Conservation (phyloP, 2,797 vertebrate genomes). For the Malurus splendens region DNA sequence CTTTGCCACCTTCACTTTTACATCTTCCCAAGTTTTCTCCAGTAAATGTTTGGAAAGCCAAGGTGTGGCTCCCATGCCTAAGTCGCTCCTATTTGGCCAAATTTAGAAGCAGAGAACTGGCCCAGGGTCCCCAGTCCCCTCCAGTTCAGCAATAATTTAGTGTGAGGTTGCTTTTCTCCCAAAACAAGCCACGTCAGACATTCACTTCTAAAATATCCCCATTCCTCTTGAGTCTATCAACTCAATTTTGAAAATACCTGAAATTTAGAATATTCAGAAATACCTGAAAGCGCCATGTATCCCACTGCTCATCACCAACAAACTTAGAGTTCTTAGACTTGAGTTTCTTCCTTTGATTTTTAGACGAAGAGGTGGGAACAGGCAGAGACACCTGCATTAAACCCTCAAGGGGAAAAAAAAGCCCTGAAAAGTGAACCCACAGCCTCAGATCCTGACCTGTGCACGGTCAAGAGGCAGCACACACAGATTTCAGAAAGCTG, state of each 20-base stretch:
- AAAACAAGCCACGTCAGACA: neutral
- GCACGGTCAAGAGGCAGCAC: neutral
- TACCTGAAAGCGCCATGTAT: neutral
- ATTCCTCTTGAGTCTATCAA: neutral
- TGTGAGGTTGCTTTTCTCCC: neutral
- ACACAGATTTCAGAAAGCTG: neutral
- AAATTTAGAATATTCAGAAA: too few species aligned
- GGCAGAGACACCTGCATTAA: fast-evolving
- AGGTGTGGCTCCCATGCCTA: fast-evolving
- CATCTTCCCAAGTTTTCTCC: neutral
- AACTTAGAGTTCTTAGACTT: neutral
- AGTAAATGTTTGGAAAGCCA: neutral
- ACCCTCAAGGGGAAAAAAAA: neutral
- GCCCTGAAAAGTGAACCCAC: neutral
- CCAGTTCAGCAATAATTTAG: neutral
- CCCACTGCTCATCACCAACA: neutral
- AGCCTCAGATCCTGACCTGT: neutral
- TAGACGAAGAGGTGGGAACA: neutral
- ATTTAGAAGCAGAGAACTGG: neutral
- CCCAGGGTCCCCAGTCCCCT: neutral
- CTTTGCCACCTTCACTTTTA: neutral
- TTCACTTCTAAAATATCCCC: neutral
- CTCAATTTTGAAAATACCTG: neutral
- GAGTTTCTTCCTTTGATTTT: neutral
- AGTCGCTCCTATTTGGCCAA: neutral